Base-by-base conservation (phyloP, 2,888 invertebrate species). In the Ormyrus labotus region DNA sequence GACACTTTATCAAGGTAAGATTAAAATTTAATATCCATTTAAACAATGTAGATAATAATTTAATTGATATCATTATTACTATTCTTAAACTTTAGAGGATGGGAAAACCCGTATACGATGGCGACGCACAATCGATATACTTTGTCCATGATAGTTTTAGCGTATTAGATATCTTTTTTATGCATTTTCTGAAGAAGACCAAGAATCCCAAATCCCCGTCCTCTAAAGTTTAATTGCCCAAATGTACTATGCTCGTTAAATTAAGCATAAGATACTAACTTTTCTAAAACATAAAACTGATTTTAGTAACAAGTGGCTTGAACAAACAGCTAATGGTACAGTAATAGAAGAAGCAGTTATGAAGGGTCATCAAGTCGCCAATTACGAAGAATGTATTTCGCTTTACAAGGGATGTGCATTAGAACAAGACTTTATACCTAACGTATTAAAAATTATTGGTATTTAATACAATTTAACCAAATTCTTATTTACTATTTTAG, bases 301-400 rank as follows among this genome's bases (percentile, higher is more conserved):
- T 55, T 75, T 53, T 74, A 77, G 93, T 81, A 92, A 92, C 85
- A 88, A 88, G 76, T 91, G 93, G 77, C 86, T 93, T 55, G 90
- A 91, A 7, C 86, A 90, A 6, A 87, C 92, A 80, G 87, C 92
- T 50, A 92, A 93, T 83, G 91, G 92, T 0, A 92, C 93, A 0
- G 88, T 91, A 0, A 87, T 93, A 3, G 90, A 92, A 83, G 92
- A 93, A 61, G 93, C 93, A 0, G 90, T 93, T 77, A 72, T 86
- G 0, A 89, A 89, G 0, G 93, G 93, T 0, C 88, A 89, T 6
- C 87, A 83, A 11, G 80, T 87, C 7, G 91, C 48, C 3, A 91
- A 4, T 10, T 71, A 82, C 11, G 87, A 90, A 0, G 91, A 92
- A 78, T 93, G 93, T 83, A 85, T 87, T 11, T 45, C 53, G 10